A percentile compares a stretch with the other conserved stretches of the same genome.
These are phyloP conservation scores for Diaprepes abbreviatus DNA, from an alignment of 2,888 invertebrate genomes.

Conservation along the genomic window DNA sequence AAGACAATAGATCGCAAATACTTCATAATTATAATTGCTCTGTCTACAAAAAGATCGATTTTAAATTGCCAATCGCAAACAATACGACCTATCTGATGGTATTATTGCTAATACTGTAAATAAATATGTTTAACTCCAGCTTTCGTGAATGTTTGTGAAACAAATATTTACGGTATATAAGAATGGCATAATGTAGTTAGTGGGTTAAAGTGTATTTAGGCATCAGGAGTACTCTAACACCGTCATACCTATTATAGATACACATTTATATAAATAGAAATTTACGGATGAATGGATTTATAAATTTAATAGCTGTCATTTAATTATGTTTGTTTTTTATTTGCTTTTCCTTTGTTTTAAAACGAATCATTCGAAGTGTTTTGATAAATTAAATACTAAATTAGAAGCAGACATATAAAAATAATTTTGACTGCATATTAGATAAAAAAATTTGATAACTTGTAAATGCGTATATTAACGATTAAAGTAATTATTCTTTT, in stretches of 20 bases:
- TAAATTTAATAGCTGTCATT: too few relatives aligned
- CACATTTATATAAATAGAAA: conserved; percentile 21
- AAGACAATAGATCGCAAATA: conserved; percentile 41
- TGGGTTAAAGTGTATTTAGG: conserved; percentile 36
- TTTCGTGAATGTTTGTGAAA: conserved; percentile 54
- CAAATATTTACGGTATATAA: conserved; percentile 54
- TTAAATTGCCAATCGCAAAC: conserved; percentile 52
- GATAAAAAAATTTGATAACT: too few relatives aligned
- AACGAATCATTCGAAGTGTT: too few relatives aligned
- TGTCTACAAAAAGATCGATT: conserved; percentile 52
- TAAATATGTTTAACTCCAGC: conserved; percentile 53
- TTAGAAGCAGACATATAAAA: too few relatives aligned
- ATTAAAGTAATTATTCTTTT: too few relatives aligned
- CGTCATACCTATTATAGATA: conserved; percentile 18
- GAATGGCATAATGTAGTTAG: conserved; percentile 40
- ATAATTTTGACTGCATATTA: too few relatives aligned
- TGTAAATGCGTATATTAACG: too few relatives aligned
- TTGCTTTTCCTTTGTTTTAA: too few relatives aligned
- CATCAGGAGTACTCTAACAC: conserved; percentile 15
- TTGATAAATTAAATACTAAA: too few relatives aligned
- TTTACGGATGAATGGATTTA: conserved; percentile 31
- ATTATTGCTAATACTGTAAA: conserved; percentile 52
- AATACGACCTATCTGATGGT: conserved; percentile 42
- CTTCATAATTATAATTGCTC: conserved; percentile 48
- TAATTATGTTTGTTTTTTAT: too few relatives aligned